Conservation (phyloP, 1,140 invertebrate genomes). For the Drosophila nikananu region DNA sequence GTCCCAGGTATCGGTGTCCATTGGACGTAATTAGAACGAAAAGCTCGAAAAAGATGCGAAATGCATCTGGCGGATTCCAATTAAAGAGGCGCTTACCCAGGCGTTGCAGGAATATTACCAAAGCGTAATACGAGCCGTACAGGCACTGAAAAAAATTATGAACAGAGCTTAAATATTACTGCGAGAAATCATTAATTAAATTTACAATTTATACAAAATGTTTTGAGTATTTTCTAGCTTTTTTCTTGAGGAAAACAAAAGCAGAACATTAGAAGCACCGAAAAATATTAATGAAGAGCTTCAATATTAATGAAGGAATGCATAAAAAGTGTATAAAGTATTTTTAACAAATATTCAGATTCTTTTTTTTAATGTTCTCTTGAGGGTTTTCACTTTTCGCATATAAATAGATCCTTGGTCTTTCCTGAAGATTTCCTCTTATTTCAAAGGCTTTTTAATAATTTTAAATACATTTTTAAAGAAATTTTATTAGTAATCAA, state of each 20-base stretch:
- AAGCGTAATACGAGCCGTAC: slow-evolving; percentile 60
- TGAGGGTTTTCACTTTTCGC: not conserved
- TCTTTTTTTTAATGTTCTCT: not conserved
- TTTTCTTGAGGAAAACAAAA: not conserved
- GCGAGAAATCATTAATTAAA: too few species aligned
- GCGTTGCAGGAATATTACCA: slow-evolving; percentile 65
- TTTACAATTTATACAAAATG: too few species aligned
- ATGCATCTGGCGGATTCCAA: slow-evolving; percentile 76
- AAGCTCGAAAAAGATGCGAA: slow-evolving; percentile 58
- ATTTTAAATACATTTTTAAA: not conserved
- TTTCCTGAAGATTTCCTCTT: not conserved
- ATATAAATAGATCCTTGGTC: not conserved
- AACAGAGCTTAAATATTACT: not conserved
- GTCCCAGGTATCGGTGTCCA: slow-evolving; percentile 58
- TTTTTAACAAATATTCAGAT: too few species aligned
- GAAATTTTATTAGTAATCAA: not conserved
- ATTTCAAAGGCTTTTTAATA: not conserved
- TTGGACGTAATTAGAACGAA: slow-evolving; percentile 75
- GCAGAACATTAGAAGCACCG: not conserved
- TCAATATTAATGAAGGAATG: not conserved
- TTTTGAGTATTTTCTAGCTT: not conserved
- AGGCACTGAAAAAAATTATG: slow-evolving; percentile 1
- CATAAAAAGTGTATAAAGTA: not conserved
- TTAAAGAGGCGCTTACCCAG: slow-evolving; percentile 69
- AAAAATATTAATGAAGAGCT: not conserved